Conservation (phyloP, 2,113 vertebrate genomes). For the Otis tarda region DNA sequence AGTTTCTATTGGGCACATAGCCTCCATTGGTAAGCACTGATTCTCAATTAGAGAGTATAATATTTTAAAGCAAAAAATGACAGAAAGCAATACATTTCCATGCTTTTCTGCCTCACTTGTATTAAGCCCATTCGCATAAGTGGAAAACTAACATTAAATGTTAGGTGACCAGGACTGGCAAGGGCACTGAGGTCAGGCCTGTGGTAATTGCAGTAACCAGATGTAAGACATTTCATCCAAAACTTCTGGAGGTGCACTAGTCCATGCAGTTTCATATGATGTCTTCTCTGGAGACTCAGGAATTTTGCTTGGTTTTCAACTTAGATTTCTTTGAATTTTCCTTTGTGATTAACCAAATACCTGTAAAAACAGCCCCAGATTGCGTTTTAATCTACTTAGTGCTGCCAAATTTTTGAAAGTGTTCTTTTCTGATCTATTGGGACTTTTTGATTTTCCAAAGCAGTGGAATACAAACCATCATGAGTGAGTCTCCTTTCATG, state of each 20-base stretch:
- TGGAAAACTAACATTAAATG: neutral
- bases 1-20: neutral
- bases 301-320: neutral
- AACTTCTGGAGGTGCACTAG: neutral
- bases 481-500: neutral
- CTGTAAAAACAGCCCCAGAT: neutral
- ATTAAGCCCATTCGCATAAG: neutral
- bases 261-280: neutral
- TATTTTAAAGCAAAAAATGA: neutral
- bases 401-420: neutral
- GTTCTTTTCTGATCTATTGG: neutral
- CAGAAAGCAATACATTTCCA: neutral
- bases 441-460: neutral
- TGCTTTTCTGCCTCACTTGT: neutral
- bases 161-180: neutral
- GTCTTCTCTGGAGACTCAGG: neutral
- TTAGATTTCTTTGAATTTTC: neutral
- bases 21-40: neutral
- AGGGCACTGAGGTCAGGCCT: neutral
- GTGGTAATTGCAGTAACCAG: neutral
- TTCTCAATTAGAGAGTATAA: neutral
- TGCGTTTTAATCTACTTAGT: neutral
- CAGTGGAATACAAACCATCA: neutral
- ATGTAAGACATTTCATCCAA: neutral
- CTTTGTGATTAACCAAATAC: neutral